phyloP scores from a whole-genome alignment of 2,888 invertebrate species.

The Coelogynopora nodosa region DNA sequence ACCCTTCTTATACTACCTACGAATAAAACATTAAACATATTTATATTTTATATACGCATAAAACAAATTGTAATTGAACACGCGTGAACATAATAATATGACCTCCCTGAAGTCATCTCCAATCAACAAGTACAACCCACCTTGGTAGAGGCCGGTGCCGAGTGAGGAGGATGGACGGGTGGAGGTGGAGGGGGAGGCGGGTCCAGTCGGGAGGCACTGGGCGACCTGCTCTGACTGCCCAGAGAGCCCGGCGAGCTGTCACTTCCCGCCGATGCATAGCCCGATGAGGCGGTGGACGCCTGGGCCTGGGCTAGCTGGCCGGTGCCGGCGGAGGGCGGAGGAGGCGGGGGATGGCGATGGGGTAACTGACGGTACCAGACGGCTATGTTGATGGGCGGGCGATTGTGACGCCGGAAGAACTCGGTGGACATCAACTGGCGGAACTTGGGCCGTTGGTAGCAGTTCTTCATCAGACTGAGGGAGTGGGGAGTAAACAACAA shows the following conservation, averaged over 20 bases:
- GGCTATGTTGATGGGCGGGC: slow-evolving; percentile 68
- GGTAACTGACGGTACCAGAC: slow-evolving; percentile 69
- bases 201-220: slow-evolving; percentile 33
- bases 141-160: background rate
- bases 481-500: no score
- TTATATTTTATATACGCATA: no score
- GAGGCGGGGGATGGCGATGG: background rate
- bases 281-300: slow-evolving; percentile 27
- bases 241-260: slow-evolving; percentile 45
- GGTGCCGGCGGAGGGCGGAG: background rate
- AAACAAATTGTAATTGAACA: no score
- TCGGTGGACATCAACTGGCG: slow-evolving; percentile 78
- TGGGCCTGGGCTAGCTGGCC: background rate
- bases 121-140: no score
- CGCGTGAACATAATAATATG: no score
- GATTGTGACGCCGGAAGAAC: slow-evolving; percentile 78
- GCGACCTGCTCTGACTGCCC: slow-evolving; percentile 44
- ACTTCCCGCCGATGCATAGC: slow-evolving; percentile 43
- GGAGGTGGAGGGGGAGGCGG: background rate
- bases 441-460: slow-evolving; percentile 87
- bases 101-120: no score
- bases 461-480: slow-evolving; percentile 91
- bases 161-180: background rate
- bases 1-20: no score
- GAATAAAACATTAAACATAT: no score